Evolutionary conservation across 2,888 invertebrate genomes (phyloP).

Genomic region (Zele albiditarsus): DNA sequence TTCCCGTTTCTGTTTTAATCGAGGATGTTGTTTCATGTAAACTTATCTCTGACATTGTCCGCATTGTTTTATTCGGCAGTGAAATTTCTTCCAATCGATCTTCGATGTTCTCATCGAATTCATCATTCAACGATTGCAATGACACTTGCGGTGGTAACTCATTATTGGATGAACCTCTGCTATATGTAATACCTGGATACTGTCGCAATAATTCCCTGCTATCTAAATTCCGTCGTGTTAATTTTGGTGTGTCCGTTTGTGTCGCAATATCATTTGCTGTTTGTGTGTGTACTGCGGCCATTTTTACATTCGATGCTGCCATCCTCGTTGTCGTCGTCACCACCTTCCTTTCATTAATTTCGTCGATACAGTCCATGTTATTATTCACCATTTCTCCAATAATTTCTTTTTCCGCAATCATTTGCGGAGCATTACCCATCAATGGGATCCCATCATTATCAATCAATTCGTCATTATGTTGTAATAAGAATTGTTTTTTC

Average conservation of each 20-base stretch:
- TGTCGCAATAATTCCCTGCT: conserved; percentile 52
- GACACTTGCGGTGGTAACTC: conserved; percentile 60
- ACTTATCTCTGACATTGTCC: conserved; percentile 71
- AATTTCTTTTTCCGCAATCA: neutral
- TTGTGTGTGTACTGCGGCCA: conserved; percentile 69
- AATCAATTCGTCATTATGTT: neutral
- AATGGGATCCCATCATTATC: no score
- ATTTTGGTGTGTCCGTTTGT: conserved; percentile 62
- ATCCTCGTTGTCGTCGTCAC: no score
- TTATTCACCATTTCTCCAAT: neutral
- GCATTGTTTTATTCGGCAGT: conserved; percentile 64
- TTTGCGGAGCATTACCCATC: neutral
- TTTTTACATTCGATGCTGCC: conserved; percentile 59
- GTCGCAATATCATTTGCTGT: conserved; percentile 71
- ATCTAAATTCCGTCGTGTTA: conserved; percentile 41
- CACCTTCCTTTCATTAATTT: conserved; percentile 49
- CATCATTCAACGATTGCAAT: conserved; percentile 60
- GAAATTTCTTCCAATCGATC: conserved; percentile 67
- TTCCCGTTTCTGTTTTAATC: conserved; percentile 71
- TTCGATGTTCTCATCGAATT: conserved; percentile 60
- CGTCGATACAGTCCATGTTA: conserved; percentile 41
- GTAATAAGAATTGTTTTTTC: neutral
- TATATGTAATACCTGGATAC: conserved; percentile 59
- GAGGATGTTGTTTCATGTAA: conserved; percentile 71
- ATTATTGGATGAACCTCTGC: conserved; percentile 54